phyloP scores from a whole-genome alignment of 2,797 vertebrate genomes.

The Acropternis orthonyx region DNA sequence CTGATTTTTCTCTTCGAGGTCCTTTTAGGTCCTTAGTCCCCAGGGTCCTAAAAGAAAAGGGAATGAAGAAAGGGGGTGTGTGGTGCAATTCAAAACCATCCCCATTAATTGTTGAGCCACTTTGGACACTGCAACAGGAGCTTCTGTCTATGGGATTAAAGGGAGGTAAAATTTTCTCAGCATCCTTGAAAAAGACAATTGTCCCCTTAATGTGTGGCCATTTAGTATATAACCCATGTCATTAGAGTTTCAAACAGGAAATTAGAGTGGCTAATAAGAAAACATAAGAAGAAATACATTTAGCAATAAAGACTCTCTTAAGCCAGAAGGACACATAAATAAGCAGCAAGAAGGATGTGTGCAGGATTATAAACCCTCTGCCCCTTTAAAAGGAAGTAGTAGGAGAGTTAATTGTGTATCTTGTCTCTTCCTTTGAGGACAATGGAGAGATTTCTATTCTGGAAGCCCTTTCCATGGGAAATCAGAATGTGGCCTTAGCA shows the following conservation, averaged over 20 bases:
- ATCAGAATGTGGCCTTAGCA: not conserved
- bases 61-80: accelerated
- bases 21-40: not conserved
- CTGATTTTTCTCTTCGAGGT: not conserved
- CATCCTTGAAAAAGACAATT: not conserved
- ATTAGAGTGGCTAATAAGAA: not conserved
- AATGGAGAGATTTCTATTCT: conserved; percentile 18
- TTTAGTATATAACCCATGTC: not conserved
- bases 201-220: not conserved
- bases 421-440: not conserved
- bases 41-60: not conserved
- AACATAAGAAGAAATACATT: not conserved
- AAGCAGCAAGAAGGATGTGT: not conserved
- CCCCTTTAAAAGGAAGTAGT: not conserved
- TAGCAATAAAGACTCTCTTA: not conserved
- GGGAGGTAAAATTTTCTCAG: not conserved
- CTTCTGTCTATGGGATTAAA: not conserved
- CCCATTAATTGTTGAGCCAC: not conserved
- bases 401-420: not conserved
- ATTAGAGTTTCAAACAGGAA: not conserved
- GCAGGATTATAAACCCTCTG: not conserved
- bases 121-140: not conserved
- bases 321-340: not conserved
- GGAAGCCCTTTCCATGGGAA: not conserved
- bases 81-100: not conserved